phyloP scores from a whole-genome alignment of 2,113 vertebrate genomes.

The Corapipo altera region DNA sequence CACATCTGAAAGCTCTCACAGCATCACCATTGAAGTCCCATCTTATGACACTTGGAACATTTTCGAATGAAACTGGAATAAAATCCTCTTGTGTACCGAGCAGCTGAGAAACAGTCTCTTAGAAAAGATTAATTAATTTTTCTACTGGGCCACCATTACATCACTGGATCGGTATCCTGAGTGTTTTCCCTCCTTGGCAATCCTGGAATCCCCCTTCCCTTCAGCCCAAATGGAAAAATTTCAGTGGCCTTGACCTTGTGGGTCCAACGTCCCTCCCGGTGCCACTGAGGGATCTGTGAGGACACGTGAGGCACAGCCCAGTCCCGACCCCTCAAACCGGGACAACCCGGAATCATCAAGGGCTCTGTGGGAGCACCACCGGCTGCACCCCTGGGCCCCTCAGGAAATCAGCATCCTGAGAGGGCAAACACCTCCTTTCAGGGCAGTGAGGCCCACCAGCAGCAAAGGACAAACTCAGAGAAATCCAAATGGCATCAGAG shows the following conservation, averaged over 20 bases:
- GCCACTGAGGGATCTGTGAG: not conserved
- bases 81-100: not conserved
- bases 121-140: not conserved
- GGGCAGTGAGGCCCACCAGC: not conserved
- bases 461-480: not conserved
- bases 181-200: not conserved
- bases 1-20: not conserved
- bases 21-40: rapidly evolving
- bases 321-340: rapidly evolving
- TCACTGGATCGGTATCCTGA: rapidly evolving
- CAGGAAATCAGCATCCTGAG: rapidly evolving
- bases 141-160: not conserved
- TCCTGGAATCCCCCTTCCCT: not conserved
- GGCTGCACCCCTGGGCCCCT: rapidly evolving
- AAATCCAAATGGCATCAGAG: not conserved
- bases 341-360: rapidly evolving
- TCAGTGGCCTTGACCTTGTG: not conserved
- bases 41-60: rapidly evolving
- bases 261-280: rapidly evolving
- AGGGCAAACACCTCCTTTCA: not conserved
- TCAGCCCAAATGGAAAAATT: not conserved
- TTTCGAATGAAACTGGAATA: not conserved
- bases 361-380: rapidly evolving
- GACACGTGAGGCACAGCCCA: not conserved
- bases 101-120: not conserved